Percentiles rank a stretch among this genome's conserved stretches.
Evolutionary conservation across 1,140 invertebrate species (phyloP).

Genomic region (Drosophila suzukii): DNA sequence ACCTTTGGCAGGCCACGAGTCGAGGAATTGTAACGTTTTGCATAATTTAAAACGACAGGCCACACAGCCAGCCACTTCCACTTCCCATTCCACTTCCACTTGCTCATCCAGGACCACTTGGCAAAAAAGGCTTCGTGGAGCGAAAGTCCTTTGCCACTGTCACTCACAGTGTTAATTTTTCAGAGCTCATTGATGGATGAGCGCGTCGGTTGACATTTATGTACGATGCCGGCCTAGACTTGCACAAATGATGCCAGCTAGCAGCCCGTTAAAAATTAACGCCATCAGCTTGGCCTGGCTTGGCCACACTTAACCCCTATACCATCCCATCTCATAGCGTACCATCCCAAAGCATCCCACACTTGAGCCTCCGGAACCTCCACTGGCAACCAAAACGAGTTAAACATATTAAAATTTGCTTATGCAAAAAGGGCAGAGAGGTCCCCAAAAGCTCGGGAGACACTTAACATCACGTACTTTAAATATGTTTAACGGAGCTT

Average conservation of each 20-base stretch:
- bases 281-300: conserved; percentile 20
- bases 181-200: conserved; percentile 81
- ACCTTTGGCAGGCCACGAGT: conserved; percentile 45
- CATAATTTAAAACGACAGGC: conserved; percentile 78
- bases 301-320: background rate
- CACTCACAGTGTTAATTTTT: conserved; percentile 79
- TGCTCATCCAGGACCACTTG: background rate
- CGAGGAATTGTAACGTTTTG: conserved; percentile 68
- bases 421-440: conserved; percentile 57
- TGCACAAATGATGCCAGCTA: conserved; percentile 9
- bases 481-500: conserved; percentile 79
- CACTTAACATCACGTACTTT: conserved; percentile 78
- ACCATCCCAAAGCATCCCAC: too few relatives aligned
- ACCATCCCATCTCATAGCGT: too few relatives aligned
- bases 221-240: conserved; percentile 56
- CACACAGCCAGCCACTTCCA: conserved; percentile 37
- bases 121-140: conserved; percentile 3
- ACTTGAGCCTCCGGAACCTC: background rate
- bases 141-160: conserved; percentile 70
- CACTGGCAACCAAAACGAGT: conserved; percentile 57
- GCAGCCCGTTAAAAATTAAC: conserved; percentile 50
- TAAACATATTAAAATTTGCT: conserved; percentile 82
- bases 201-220: conserved; percentile 76
- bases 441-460: conserved; percentile 57
- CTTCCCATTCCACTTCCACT: too few relatives aligned